phyloP scores from a whole-genome alignment of 1,140 invertebrate species.

The Aphelenchoides avenae region DNA sequence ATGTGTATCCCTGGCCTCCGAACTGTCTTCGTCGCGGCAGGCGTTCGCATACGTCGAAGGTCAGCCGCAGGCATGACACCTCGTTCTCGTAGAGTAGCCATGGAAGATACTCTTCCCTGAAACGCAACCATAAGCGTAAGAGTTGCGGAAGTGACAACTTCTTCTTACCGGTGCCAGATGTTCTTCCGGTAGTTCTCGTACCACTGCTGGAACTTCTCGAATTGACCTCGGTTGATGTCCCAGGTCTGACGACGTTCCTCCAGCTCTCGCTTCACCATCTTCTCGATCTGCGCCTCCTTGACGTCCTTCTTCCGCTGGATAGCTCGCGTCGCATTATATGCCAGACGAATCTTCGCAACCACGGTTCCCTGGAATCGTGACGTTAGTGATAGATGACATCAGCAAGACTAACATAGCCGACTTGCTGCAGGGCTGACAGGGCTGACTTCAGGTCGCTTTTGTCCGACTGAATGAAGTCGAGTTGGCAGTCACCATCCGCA shows the following conservation, averaged over 20 bases:
- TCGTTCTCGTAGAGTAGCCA: slow-evolving; percentile 59
- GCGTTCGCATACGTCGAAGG: slow-evolving; percentile 57
- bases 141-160: slow-evolving; percentile 2
- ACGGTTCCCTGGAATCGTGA: slow-evolving; percentile 51
- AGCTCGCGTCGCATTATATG: slow-evolving; percentile 52
- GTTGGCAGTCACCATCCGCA: slow-evolving; percentile 53
- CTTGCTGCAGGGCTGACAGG: slow-evolving; percentile 51
- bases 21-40: slow-evolving; percentile 42
- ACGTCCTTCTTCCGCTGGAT: slow-evolving; percentile 41
- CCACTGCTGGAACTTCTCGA: slow-evolving; percentile 56
- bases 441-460: slow-evolving; percentile 54
- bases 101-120: slow-evolving; percentile 56
- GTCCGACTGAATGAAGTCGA: slow-evolving; percentile 49
- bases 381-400: neutral
- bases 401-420: slow-evolving; percentile 51
- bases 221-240: slow-evolving; percentile 55
- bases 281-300: slow-evolving; percentile 56
- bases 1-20: slow-evolving; percentile 51
- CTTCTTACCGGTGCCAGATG: slow-evolving; percentile 52
- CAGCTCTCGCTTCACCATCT: slow-evolving; percentile 44
- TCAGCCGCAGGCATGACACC: slow-evolving; percentile 55
- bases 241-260: slow-evolving; percentile 37
- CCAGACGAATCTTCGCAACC: slow-evolving; percentile 55
- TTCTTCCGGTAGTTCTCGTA: slow-evolving; percentile 56
- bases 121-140: slow-evolving; percentile 19